Base-by-base conservation (phyloP, 2,797 vertebrate genomes). In the Antrozous pallidus region DNA sequence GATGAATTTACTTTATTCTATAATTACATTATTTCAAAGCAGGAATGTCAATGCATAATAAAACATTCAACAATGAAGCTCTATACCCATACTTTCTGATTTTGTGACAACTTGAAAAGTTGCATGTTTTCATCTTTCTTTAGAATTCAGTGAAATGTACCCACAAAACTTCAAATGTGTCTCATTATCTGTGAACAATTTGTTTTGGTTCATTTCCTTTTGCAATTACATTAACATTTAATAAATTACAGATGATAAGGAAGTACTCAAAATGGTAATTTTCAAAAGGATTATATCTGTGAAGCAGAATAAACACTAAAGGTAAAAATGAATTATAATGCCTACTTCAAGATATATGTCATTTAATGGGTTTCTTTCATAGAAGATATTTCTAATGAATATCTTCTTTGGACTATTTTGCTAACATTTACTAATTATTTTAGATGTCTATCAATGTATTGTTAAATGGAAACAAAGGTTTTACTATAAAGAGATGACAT, bases 131-230 rank as follows among this genome's bases (percentile, higher is more conserved):
- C n/a, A 83, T 92, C 26, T 91, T 95, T 90, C 70, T 94, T 94
- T 94, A 95, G 95, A 93, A 90, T 94, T 93, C 90, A 93, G 38
- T 93, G 83, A 89, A 95, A 92, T 93, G 42, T 86, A 33, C 85
- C 90, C 92, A 88, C 45, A 77, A 85, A 96, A 92, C 33, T 84
- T 96, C 67, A 95, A 92, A 88, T 83, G 12, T 86, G 54, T 92
- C 90, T 89, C 83, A 67, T 84, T 96, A 95, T 91, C 71, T 94
- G 70, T 78, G 90, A 96, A 92, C 12, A 70, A 90, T 96, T 95
- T 95, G 81, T 93, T 97, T 97, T 95, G 94, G 75, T 96, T 97
- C 91, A 95, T 97, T 97, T 97, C 80, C 77, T 90, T 97, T 95
- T 83, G 54, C 93, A 97, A 97, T 96, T 97, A 90, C 45, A 83